Percentiles rank a stretch among this genome's conserved stretches.
phyloP scores from a whole-genome alignment of 2,888 invertebrate species.

The Apotomis capreana region DNA sequence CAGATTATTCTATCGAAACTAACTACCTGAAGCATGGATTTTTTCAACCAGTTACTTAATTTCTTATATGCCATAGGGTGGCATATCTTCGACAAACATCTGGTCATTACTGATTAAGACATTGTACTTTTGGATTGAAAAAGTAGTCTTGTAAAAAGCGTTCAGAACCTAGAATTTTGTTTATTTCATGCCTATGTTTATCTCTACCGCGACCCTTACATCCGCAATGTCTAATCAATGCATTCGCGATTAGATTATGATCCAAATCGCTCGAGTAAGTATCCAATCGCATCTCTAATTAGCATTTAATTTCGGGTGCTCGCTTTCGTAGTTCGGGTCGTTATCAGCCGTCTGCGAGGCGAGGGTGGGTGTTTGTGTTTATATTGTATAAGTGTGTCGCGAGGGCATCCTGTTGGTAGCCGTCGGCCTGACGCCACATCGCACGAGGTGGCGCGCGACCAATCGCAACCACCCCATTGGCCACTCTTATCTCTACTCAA shows the following conservation, averaged over 20 bases:
- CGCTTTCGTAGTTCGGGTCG: constrained; percentile 19
- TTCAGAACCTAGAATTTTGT: neutral
- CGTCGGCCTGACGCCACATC: constrained; percentile 69
- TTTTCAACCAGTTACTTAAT: too few species aligned
- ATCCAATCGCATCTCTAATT: constrained; percentile 11
- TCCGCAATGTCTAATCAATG: constrained; percentile 12
- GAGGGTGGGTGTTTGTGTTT: constrained; percentile 25
- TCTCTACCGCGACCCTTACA: neutral
- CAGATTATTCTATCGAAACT: too few species aligned
- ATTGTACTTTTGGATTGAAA: too few species aligned
- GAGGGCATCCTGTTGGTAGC: constrained; percentile 74
- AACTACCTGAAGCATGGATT: too few species aligned
- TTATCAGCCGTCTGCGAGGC: constrained; percentile 25
- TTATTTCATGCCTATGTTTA: neutral
- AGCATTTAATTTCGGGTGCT: constrained; percentile 11
- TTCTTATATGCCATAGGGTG: too few species aligned
- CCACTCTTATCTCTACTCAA: constrained; percentile 71
- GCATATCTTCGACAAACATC: too few species aligned
- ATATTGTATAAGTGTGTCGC: constrained; percentile 40
- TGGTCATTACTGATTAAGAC: too few species aligned
- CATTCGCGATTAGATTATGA: constrained; percentile 15
- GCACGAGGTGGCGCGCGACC: constrained; percentile 69
- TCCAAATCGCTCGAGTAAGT: neutral
- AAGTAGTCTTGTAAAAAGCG: too few species aligned
- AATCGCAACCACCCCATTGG: constrained; percentile 73